Base-by-base conservation (phyloP, 2,797 vertebrate genomes). In the Dermochelys coriacea region DNA sequence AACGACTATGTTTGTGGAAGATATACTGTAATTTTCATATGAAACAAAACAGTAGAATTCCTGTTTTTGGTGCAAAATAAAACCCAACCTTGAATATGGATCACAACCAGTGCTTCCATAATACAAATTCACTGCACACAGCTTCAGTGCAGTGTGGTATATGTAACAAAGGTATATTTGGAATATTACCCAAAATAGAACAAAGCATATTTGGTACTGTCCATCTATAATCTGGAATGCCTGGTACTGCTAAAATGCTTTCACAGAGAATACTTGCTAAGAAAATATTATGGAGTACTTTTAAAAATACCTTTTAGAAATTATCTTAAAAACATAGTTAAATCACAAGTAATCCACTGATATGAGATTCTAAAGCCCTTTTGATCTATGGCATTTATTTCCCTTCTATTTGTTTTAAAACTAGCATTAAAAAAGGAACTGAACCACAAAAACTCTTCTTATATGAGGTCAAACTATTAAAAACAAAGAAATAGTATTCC, bases 1-100 rank as follows among this genome's bases (percentile, higher is more conserved):
- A 91, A 90, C 55, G 96, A 34, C 12, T 84, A 90, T 91, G 68
- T 90, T 84, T 85, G 55, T 77, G 77, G 37, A 41, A 45, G 41
- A 91, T 83, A 88, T 3, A 68, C 15, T 85, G 47, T 37, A 83
- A 84, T 87, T 90, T 91, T 93, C 23, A 61, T 49, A 75, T 9
- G 82, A 61, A 64, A 94, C 19, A 93, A 77, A 87, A 0, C 68
- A 82, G 78, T 86, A 68, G 37, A 59, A 94, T 86, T 94, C 88
- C 41, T 87, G 14, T 57, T 84, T 49, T 47, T 84, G 87, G 50
- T 45, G 15, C 74, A 79, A 90, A 94, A 47, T 29, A 82, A 95
- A 91, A 59, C 54, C 59, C 80, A 55, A 7, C 55, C 41, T 59
- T 47, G 59, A 29, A 74, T 68, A 34, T 59, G 82, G 84, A 87